phyloP scores from a whole-genome alignment of 2,113 vertebrate genomes.

The Symphodus melops region DNA sequence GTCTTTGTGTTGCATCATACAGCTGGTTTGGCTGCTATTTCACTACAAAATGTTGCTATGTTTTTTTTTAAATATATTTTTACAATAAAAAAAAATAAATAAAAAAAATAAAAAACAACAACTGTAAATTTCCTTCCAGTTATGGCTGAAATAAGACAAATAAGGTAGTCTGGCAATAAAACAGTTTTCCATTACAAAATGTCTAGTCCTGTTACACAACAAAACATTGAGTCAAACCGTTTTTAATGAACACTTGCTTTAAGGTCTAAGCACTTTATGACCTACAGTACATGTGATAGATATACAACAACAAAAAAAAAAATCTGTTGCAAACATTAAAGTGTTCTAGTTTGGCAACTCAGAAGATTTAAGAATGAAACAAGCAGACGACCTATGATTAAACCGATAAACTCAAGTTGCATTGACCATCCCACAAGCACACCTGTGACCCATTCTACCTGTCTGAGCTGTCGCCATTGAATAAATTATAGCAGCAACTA shows the following conservation, averaged over 20 bases:
- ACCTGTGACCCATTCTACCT: not conserved
- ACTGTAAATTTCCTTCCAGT: too few species aligned
- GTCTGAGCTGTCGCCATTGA: not conserved
- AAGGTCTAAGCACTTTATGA: not conserved
- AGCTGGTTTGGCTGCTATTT: constrained; percentile 28
- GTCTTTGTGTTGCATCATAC: constrained; percentile 49
- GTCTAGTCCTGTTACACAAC: too few species aligned
- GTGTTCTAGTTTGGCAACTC: constrained; percentile 61
- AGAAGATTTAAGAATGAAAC: constrained; percentile 47
- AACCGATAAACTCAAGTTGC: not conserved
- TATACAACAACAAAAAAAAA: not conserved
- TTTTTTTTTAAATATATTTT: not conserved
- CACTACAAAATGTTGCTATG: constrained; percentile 18
- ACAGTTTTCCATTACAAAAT: too few species aligned
- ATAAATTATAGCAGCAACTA: constrained; percentile 1
- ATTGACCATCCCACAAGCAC: not conserved
- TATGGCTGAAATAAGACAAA: too few species aligned
- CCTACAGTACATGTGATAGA: not conserved
- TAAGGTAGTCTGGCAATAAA: too few species aligned
- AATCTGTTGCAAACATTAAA: constrained; percentile 22
- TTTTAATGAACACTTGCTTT: too few species aligned
- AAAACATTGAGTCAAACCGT: too few species aligned
- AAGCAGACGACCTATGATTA: constrained; percentile 17
- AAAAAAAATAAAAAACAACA: too few species aligned
- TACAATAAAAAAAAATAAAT: not conserved